Evolutionary conservation across 2,888 invertebrate species (phyloP), one percentile per base, ranked within the genome.

Genomic region (Leucophenga maculata): DNA sequence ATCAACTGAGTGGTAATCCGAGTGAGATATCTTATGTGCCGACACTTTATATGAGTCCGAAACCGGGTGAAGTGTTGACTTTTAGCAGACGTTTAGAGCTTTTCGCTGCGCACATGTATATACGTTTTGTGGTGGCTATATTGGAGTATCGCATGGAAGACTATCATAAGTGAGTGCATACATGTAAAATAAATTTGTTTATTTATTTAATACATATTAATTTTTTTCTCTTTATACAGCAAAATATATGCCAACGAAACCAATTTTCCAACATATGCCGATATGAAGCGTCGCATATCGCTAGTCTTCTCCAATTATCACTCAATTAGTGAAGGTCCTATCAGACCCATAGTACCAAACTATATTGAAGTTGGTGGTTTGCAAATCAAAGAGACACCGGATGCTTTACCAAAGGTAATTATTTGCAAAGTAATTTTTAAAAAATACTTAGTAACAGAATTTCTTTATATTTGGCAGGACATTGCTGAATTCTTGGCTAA

Each of bases 311-410:
- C 77, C 13, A 86, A 84, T 50, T 74, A 75, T 6, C 88, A 88
- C 66, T 62, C 72, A 9, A 82, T 86, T 59, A 83, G 83, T 32
- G 84, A 88, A 52, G 86, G 86, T 0, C 79, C 78, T 0, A 79
- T 88, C 1, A 73, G 85, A 16, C 86, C 88, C 1, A 67, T 82
- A 62, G 85, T 88, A 0, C 89, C 88, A 0, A 85, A 75, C 0
- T 8, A 79, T 0, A 71, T 87, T 1, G 85, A 89, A 70, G 79
- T 87, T 3, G 88, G 88, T 22, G 88, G 88, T 1, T 85, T 88
- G 11, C 88, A 88, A 67, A 75, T 87, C 1, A 87, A 88, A 65
- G 79, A 85, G 0, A 82, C 75, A 14, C 76, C 87, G 0, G 73
- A 85, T 74, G 78, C 84, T 0, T 46, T 88, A 20, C 89, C 89